Base-by-base conservation (phyloP, 2,888 invertebrate genomes). In the Drosophila vallismaia region DNA sequence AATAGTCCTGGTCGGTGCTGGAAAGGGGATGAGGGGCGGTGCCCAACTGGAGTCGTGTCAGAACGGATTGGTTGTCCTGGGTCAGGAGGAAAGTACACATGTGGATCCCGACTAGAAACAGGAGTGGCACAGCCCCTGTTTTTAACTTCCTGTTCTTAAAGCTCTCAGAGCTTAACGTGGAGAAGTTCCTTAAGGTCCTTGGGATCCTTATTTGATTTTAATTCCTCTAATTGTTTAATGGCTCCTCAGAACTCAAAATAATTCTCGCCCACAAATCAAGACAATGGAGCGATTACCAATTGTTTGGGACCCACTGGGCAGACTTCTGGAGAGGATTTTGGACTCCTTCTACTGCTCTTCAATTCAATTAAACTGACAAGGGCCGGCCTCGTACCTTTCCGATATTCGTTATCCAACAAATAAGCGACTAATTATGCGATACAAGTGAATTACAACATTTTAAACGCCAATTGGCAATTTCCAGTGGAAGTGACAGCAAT, bases 11-110 rank as follows among this genome's bases (percentile, higher is more conserved):
- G 55, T 56, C 57, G 52, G 31, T 2, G 24, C 4, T 56, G 51
- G 58, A 45, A 42, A n/a, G 73, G 1, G 48, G 7, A 0, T 2
- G 38, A 12, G 52, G 69, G 83, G 57, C 57, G 70, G 67, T 67
- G 56, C 88, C 74, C 80, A 79, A 87, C 82, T 82, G 88, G 74
- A 83, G 62, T 63, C 66, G 63, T 88, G 83, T 75, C 80, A 72
- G 69, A 76, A 74, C 46, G 74, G 72, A 60, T 85, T 64, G 58
- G 71, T 67, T 70, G 67, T 71, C 71, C 73, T 51, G 50, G 75
- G 38, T 54, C 53, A 50, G 56, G 12, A 31, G 26, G 48, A 55
- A 59, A 54, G 50, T 56, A 53, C 88, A 84, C 71, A 86, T 86
- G 84, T 77, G 86, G 59, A 60, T 69, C 52, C 19, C 50, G 48